A percentile compares a stretch with the other conserved stretches of the same genome.
phyloP scores from a whole-genome alignment of 2,888 invertebrate species.

The Mellilla xanthometata region DNA sequence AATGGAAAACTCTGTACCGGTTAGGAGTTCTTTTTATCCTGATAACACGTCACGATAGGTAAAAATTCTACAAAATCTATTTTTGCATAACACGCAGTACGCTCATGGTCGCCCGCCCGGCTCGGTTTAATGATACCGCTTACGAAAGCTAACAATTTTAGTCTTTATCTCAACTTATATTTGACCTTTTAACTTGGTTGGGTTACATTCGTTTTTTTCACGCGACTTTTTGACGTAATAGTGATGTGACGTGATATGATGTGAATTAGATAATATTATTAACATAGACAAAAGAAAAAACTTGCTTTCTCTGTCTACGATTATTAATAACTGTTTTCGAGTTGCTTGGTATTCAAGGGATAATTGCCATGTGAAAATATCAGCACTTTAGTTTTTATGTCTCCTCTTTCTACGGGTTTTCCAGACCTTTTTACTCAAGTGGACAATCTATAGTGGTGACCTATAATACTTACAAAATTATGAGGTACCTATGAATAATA shows the following conservation, averaged over 20 bases:
- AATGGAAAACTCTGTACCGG: constrained; percentile 51
- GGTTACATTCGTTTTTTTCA: constrained; percentile 1
- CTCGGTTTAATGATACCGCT: constrained; percentile 40
- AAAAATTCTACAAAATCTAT: constrained; percentile 74
- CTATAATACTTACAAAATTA: no score
- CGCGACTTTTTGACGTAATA: background rate
- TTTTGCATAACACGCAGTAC: constrained; percentile 70
- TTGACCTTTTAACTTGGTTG: constrained; percentile 3
- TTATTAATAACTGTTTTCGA: no score
- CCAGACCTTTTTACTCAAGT: no score
- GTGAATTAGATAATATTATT: no score
- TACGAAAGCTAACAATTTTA: constrained; percentile 34
- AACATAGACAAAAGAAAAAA: no score
- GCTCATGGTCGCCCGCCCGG: constrained; percentile 71
- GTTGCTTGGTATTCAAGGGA: no score
- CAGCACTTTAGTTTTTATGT: no score
- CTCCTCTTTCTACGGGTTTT: no score
- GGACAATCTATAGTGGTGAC: no score
- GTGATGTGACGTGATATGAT: background rate
- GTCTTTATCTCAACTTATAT: constrained; percentile 5
- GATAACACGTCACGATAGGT: constrained; percentile 71
- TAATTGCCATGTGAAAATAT: no score
- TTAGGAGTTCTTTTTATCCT: constrained; percentile 63
- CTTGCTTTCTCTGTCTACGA: no score
- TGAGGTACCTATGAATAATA: no score